Evolutionary conservation across 1,140 invertebrate genomes (phyloP), one percentile per base, ranked within the genome.

Genomic region (Belonocnema kinseyi): DNA sequence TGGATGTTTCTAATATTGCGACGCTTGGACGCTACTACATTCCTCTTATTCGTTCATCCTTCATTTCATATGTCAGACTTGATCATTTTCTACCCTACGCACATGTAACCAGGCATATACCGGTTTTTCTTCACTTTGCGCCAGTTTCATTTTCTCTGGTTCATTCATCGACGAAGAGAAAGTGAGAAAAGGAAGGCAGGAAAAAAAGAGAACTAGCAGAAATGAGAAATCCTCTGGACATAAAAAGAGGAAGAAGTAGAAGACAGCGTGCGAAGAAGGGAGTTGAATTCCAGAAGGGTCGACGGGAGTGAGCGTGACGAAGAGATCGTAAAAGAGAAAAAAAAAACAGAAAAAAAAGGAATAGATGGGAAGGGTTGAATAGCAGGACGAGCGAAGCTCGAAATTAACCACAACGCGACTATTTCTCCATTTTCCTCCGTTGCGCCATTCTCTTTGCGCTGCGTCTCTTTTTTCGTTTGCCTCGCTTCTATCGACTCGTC

Each of bases 341-440:
- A 75, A 14, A 56, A n/a, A 54, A 70, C 50, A 10, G 46, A 0
- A 58, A 19, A 40, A 73, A 75, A 56, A 73, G 61, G 74, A 66
- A 58, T 73, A 50, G 21, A 46, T 40, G n/a, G n/a, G 40, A 54
- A 17, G 73, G 70, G 70, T 54, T 56, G 75, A 80, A 77, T 81
- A 80, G 77, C 79, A 78, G 77, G 77, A 80, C 58, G 72, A 77
- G 73, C 72, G 76, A 76, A 76, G 77, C 78, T 85, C 77, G 74
- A 85, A 86, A 86, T 86, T 83, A 86, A 86, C 82, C 83, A 76
- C 78, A 80, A 72, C 72, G 77, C 80, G 77, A 83, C 80, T 77
- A 53, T 79, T 84, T 78, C 73, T 72, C 51, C 72, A 74, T 78
- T 78, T 51, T 72, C 54, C 75, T 66, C 50, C 70, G 50, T 54